Conservation (phyloP, 2,888 invertebrate genomes). For the Gymnosoma rotundatum region DNA sequence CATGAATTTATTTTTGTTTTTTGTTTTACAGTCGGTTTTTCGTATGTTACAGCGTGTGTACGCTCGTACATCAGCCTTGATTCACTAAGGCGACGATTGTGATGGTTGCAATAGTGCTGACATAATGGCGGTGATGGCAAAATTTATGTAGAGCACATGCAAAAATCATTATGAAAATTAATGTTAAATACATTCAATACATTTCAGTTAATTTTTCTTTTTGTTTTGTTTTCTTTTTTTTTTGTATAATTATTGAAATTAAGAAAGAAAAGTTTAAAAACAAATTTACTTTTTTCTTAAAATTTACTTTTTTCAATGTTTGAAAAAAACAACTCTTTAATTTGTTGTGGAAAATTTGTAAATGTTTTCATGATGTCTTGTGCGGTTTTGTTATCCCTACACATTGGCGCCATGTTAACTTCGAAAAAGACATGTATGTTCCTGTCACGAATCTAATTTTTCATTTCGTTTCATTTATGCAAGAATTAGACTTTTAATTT, state of each 20-base stretch:
- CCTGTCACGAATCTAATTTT: constrained; percentile 59
- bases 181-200: constrained; percentile 4
- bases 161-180: constrained; percentile 61
- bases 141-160: constrained; percentile 60
- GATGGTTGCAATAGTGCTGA: constrained; percentile 33
- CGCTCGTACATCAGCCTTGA: constrained; percentile 46
- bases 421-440: constrained; percentile 61
- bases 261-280: background rate
- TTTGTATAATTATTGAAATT: constrained; percentile 1
- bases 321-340: too few species aligned
- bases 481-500: constrained; percentile 38
- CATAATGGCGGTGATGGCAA: constrained; percentile 29
- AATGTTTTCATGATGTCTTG: constrained; percentile 45
- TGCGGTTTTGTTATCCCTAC: constrained; percentile 47
- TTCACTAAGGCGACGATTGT: constrained; percentile 33
- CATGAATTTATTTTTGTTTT: constrained; percentile 38
- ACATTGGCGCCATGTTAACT: constrained; percentile 65
- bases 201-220: background rate
- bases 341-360: constrained; percentile 7
- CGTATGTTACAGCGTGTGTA: constrained; percentile 12
- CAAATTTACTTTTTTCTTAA: background rate
- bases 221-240: too few species aligned
- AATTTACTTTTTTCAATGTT: background rate
- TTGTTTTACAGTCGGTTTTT: constrained; percentile 28
- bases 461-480: constrained; percentile 43